These are phyloP conservation scores for Thecophora atra DNA, from an alignment of 2,888 invertebrate genomes.

Conservation along the genomic window DNA sequence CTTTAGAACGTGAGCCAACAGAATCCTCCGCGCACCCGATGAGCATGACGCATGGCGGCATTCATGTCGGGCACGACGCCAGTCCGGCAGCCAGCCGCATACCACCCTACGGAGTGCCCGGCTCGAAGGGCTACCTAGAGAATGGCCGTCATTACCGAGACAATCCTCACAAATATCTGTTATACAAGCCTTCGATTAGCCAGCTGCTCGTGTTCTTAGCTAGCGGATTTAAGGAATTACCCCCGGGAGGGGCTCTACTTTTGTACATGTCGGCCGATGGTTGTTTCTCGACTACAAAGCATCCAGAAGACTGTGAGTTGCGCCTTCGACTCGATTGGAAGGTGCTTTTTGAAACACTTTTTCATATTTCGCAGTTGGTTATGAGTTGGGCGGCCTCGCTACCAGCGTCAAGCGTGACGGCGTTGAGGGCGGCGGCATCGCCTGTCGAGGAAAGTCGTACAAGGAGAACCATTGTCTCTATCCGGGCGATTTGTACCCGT, in stretches of 20 bases:
- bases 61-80: constrained; percentile 66
- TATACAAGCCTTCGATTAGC: constrained; percentile 94
- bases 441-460: constrained; percentile 65
- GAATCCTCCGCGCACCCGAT: constrained; percentile 79
- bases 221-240: constrained; percentile 92
- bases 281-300: constrained; percentile 82
- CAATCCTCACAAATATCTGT: constrained; percentile 96
- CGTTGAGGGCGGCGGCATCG: constrained; percentile 64
- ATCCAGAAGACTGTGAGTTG: constrained; percentile 85
- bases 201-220: constrained; percentile 93
- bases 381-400: constrained; percentile 89
- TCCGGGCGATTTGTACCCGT: constrained; percentile 93
- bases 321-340: not conserved
- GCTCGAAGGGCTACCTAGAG: constrained; percentile 71
- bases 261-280: constrained; percentile 95
- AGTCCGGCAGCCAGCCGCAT: constrained; percentile 67
- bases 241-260: constrained; percentile 88
- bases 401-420: constrained; percentile 87
- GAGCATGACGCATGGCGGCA: constrained; percentile 64
- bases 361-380: constrained; percentile 73
- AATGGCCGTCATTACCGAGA: constrained; percentile 80
- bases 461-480: constrained; percentile 85
- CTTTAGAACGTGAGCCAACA: constrained; percentile 90
- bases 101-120: constrained; percentile 69
- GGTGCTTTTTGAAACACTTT: not conserved